A percentile compares a stretch with the other conserved stretches of the same genome.
Evolutionary conservation across 1,140 invertebrate genomes (phyloP).

Genomic region (Drosophila jambulina): DNA sequence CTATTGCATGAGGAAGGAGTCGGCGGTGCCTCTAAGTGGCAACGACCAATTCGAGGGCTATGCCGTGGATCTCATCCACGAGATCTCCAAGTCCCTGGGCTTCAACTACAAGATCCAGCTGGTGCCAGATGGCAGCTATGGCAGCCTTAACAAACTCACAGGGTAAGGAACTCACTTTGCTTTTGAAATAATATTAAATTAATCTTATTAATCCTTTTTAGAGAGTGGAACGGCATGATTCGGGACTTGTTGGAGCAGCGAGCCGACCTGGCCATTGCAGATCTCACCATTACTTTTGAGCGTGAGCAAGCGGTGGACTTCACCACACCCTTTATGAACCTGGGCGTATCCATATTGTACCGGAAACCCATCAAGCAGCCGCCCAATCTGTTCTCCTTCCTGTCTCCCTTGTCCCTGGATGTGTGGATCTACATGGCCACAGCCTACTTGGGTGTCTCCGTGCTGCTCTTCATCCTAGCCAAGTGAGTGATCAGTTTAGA

Average conservation of each 20-base stretch:
- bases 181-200: not conserved
- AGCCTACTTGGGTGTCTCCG: constrained; percentile 96
- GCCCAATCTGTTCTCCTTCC: constrained; percentile 96
- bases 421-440: constrained; percentile 99
- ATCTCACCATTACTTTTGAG: constrained; percentile 97
- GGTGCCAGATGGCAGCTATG: constrained; percentile 93
- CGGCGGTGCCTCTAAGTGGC: constrained; percentile 91
- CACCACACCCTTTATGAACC: constrained; percentile 98
- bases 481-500: constrained; percentile 88
- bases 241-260: constrained; percentile 95
- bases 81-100: constrained; percentile 94
- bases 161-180: constrained; percentile 40
- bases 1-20: constrained; percentile 95
- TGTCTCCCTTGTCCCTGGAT: constrained; percentile 96
- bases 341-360: constrained; percentile 97
- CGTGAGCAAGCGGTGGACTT: constrained; percentile 95
- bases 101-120: constrained; percentile 96
- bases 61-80: constrained; percentile 93
- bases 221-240: constrained; percentile 98
- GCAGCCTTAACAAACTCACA: constrained; percentile 90
- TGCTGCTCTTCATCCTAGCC: constrained; percentile 96
- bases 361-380: constrained; percentile 95
- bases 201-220: constrained; percentile 56
- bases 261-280: constrained; percentile 96
- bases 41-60: constrained; percentile 96